Conservation (phyloP, 2,888 invertebrate genomes). For the Agrotis puta region DNA sequence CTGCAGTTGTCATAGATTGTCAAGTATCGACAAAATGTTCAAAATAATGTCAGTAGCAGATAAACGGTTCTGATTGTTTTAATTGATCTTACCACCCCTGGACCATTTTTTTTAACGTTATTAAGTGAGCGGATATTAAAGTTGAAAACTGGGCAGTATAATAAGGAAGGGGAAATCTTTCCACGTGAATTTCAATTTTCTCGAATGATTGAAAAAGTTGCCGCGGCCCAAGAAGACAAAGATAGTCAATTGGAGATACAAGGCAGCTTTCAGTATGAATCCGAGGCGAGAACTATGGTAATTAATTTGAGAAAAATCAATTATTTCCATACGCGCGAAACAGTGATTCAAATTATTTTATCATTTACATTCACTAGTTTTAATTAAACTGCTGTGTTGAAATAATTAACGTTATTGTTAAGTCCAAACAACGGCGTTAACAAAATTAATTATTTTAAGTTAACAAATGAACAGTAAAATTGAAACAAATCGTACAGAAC, state of each 20-base stretch:
- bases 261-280: too few species aligned
- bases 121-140: constrained; percentile 1
- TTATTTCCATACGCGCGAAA: not conserved
- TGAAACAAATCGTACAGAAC: not conserved
- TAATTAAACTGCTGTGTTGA: not conserved
- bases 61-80: constrained; percentile 8
- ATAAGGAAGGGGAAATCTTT: not conserved
- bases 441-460: not conserved
- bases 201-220: too few species aligned
- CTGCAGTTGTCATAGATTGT: not conserved
- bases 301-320: too few species aligned
- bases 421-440: not conserved
- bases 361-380: constrained; percentile 2
- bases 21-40: constrained; percentile 14
- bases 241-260: too few species aligned
- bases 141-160: not conserved
- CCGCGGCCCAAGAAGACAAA: too few species aligned
- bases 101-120: not conserved
- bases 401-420: too few species aligned
- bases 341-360: constrained; percentile 1
- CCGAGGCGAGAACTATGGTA: too few species aligned
- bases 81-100: not conserved
- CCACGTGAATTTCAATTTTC: too few species aligned
- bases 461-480: not conserved
- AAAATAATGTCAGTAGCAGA: constrained; percentile 1